Evolutionary conservation across 2,113 vertebrate species (phyloP), one percentile per base, ranked within the genome.

Genomic region (Piaya cayana): DNA sequence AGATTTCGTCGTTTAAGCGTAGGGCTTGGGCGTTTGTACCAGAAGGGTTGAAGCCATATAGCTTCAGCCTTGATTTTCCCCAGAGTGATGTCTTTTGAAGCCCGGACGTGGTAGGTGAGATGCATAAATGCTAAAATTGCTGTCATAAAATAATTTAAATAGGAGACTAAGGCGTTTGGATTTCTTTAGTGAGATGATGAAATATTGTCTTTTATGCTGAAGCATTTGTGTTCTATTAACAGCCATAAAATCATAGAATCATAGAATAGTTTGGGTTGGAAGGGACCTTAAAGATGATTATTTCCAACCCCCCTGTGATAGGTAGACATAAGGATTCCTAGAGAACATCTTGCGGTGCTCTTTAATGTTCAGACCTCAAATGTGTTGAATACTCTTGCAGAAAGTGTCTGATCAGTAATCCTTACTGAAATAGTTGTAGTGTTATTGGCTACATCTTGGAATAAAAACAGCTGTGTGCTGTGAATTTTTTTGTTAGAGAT

Each of bases 51-150:
- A 50, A 25, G 25, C 9, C 7, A 0, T 9, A 2, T 15, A 7
- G 7, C 9, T 15, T 11, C 17, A 30, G n/a, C 2, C 21, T 55
- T 67, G 10, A 0, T 65, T 75, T 78, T 29, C 30, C 27, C 11
- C 26, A 1, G 27, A 16, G 19, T 14, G 45, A 7, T 32, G 45
- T 18, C 1, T 67, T 56, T 39, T 53, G 82, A 82, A 82, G 52
- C 9, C 13, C 36, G 16, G 0, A 25, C 22, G 1, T 4, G 29
- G 1, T 5, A 1, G 16, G 0, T 5, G 64, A 59, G 15, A 3
- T 3, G 25, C 6, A 8, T 36, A 26, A 56, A 21, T 22, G 45
- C 27, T 39, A 4, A 34, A 62, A 13, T 14, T 11, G 10, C 10
- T 45, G 26, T 4, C 8, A 1, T 27, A 56, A 39, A 39, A 12